These are phyloP conservation scores for Polypterus senegalus DNA, from an alignment of 2,113 vertebrate species.

Conservation along the genomic window DNA sequence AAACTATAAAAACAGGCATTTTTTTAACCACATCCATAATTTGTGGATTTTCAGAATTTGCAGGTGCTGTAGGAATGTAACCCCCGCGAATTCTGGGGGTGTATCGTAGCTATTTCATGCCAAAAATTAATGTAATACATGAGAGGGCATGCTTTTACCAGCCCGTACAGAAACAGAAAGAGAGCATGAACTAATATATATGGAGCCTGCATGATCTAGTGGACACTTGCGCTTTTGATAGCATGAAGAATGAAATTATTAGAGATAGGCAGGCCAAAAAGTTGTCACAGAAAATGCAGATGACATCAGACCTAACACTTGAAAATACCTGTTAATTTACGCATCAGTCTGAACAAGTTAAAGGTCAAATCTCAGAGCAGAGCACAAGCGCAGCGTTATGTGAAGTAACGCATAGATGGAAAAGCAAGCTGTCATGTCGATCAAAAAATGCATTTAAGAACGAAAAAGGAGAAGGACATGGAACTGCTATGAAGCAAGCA, in stretches of 20 bases:
- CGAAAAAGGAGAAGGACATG: no score
- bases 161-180: not conserved
- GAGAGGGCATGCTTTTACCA: constrained; percentile 11
- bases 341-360: not conserved
- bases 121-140: constrained; percentile 7
- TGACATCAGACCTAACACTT: not conserved
- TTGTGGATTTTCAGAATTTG: no score
- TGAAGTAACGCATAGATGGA: not conserved
- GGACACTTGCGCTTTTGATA: constrained; percentile 3
- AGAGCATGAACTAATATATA: constrained; percentile 8
- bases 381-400: not conserved
- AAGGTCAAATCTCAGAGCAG: not conserved
- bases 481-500: no score
- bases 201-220: not conserved
- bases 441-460: no score
- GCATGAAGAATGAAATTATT: constrained; percentile 11
- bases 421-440: no score
- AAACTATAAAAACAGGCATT: no score
- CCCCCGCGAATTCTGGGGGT: no score
- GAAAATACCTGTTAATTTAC: not conserved
- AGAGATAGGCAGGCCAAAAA: not conserved
- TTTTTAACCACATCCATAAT: no score
- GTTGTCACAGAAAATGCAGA: not conserved
- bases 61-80: no score
- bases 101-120: constrained; percentile 10